These are phyloP conservation scores for Steinernema khuongi DNA, from an alignment of 1,140 invertebrate species.

Conservation along the genomic window DNA sequence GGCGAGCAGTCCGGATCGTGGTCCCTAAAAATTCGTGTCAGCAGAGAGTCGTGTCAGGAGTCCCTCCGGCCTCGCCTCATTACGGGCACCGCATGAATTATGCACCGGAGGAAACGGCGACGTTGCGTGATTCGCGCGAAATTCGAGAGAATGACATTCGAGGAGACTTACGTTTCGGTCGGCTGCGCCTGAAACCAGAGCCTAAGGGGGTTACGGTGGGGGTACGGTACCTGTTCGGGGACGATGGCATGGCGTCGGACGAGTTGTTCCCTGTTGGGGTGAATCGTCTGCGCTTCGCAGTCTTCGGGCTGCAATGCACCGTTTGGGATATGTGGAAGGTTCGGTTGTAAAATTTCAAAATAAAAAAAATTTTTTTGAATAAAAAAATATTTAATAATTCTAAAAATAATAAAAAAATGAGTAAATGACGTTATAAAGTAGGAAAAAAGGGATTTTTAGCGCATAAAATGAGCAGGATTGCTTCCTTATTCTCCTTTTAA, in stretches of 20 bases:
- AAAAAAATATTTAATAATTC: background rate
- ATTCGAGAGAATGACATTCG: conserved; percentile 7
- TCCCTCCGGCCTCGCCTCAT: too few species aligned
- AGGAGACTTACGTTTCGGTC: conserved; percentile 37
- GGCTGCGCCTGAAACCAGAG: conserved; percentile 30
- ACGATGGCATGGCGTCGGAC: conserved; percentile 49
- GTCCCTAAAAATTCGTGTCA: background rate
- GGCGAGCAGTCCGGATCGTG: conserved; percentile 22
- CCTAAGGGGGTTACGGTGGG: background rate
- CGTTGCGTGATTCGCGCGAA: conserved; percentile 22
- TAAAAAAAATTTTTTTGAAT: background rate
- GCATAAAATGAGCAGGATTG: background rate
- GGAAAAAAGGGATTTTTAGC: conserved; percentile 12
- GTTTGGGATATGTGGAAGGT: background rate
- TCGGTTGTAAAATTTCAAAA: background rate
- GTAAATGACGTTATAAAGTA: background rate
- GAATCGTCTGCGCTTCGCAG: conserved; percentile 46
- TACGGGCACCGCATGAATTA: conserved; percentile 32
- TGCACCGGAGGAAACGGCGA: background rate
- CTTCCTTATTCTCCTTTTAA: background rate
- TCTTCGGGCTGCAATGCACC: conserved; percentile 38
- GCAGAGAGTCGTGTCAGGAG: background rate
- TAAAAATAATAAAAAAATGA: background rate
- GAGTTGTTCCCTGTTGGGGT: conserved; percentile 54
- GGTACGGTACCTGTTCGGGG: conserved; percentile 35